Evolutionary conservation across 2,113 vertebrate species (phyloP).

Genomic region (Lepus europaeus): DNA sequence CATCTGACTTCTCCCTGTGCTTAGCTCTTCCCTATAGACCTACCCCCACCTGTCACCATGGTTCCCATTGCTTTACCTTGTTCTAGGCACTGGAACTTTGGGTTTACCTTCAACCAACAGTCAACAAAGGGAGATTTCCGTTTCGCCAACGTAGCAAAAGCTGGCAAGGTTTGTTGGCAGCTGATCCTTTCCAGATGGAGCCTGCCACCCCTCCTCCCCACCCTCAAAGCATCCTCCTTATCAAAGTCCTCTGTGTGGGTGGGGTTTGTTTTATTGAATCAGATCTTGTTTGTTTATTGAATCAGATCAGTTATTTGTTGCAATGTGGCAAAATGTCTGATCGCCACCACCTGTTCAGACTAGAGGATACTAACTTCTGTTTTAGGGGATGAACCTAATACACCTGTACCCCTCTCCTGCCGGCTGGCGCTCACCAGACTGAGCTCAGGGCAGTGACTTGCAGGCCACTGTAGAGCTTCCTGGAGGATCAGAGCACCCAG

Average conservation of each 20-base stretch:
- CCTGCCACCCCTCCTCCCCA: neutral
- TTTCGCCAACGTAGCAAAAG: neutral
- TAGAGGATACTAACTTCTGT: neutral
- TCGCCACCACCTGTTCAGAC: neutral
- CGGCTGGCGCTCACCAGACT: neutral
- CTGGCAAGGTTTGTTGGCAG: neutral
- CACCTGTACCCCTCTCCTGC: neutral
- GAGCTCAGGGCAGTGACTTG: neutral
- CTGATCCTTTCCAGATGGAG: neutral
- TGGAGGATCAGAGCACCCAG: neutral
- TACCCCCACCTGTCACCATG: fast-evolving
- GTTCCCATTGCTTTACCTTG: neutral
- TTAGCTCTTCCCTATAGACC: neutral
- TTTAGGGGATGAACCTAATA: neutral
- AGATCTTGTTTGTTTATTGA: neutral
- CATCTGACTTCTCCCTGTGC: neutral
- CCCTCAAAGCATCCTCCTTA: neutral
- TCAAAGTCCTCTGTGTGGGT: neutral
- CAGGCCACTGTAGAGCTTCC: neutral
- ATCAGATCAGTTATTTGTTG: neutral
- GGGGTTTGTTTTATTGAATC: neutral
- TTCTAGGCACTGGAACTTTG: neutral
- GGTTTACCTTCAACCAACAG: neutral
- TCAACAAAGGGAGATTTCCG: neutral
- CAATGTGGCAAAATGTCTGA: neutral